Percentiles rank a stretch among this genome's conserved stretches.
Evolutionary conservation across 2,888 invertebrate species (phyloP).

Genomic region (Noctua pronuba): DNA sequence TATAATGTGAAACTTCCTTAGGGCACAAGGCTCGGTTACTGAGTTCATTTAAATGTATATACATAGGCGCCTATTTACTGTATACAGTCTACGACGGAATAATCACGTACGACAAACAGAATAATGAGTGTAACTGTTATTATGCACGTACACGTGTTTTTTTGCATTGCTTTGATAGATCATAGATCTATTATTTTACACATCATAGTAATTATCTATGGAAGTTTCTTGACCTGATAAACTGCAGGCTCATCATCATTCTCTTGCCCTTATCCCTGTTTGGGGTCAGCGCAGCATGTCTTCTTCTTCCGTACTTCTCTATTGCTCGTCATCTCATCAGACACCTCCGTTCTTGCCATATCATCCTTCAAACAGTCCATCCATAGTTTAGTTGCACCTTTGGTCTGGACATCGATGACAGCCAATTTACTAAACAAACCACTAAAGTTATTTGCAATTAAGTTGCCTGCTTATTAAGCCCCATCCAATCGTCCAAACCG

Average conservation of each 20-base stretch:
- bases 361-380: too few species aligned
- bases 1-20: constrained; percentile 8
- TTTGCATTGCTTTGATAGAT: not conserved
- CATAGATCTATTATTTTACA: not conserved
- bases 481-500: constrained; percentile 10
- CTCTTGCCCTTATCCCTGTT: too few species aligned
- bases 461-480: constrained; percentile 6
- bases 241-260: too few species aligned
- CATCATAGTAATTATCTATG: not conserved
- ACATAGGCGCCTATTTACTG: not conserved
- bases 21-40: not conserved
- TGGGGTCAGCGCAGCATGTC: too few species aligned
- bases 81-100: not conserved
- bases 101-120: not conserved
- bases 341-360: too few species aligned
- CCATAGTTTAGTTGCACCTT: not conserved
- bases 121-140: not conserved
- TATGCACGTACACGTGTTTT: not conserved
- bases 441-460: not conserved
- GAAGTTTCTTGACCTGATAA: not conserved
- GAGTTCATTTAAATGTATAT: not conserved
- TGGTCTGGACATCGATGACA: not conserved
- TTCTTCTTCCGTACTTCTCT: too few species aligned
- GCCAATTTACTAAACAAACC: not conserved
- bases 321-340: too few species aligned